Evolutionary conservation across 2,113 vertebrate species (phyloP).

Genomic region (Pycnonotus jocosus): DNA sequence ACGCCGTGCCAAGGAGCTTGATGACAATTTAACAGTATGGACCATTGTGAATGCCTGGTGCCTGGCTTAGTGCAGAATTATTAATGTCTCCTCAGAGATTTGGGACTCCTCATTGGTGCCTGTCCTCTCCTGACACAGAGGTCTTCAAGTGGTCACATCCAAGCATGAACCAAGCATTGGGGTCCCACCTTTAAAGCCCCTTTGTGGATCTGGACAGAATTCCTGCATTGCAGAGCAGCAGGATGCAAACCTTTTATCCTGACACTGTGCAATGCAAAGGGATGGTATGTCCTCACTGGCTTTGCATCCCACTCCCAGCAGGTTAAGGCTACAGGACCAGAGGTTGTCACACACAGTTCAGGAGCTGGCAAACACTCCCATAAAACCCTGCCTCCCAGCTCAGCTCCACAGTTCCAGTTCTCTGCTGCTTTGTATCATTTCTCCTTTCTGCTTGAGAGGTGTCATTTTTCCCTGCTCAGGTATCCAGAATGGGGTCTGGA

Average conservation of each 20-base stretch:
- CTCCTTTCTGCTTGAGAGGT: neutral
- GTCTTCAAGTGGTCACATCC: neutral
- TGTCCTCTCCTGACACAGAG: neutral
- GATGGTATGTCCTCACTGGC: accelerated
- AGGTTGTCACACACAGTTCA: neutral
- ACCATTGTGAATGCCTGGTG: neutral
- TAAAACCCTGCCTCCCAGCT: neutral
- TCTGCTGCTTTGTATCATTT: neutral
- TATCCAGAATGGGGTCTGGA: neutral
- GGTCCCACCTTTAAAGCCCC: neutral
- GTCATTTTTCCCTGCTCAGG: neutral
- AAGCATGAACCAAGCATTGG: neutral
- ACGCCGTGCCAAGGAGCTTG: accelerated
- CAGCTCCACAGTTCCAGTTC: accelerated
- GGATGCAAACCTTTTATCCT: neutral
- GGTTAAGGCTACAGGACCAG: neutral
- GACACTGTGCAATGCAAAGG: neutral
- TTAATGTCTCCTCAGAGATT: neutral
- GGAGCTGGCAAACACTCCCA: neutral
- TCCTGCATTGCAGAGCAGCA: neutral
- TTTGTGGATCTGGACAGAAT: neutral
- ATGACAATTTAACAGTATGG: neutral
- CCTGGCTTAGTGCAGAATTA: neutral
- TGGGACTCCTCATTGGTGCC: neutral
- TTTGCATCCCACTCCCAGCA: neutral